Evolutionary conservation across 2,113 vertebrate species (phyloP), one percentile per base, ranked within the genome.

Genomic region (Microcebus jonahi): DNA sequence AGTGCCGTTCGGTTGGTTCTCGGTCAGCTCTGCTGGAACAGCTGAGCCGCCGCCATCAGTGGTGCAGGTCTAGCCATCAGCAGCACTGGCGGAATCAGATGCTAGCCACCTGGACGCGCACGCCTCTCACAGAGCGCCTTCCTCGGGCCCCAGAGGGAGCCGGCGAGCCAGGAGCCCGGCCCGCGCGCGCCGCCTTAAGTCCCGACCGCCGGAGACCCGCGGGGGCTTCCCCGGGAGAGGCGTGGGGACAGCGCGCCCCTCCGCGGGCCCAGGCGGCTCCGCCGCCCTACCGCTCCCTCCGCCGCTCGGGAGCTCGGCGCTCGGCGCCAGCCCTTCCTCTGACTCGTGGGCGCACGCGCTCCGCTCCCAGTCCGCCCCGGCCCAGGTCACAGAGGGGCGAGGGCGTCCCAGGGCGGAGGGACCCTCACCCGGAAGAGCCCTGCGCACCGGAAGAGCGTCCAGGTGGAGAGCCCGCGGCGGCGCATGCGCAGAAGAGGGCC

Each of bases 331-430:
- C 15, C 53, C 34, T 88, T 65, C 3, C 25, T 29, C 21, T 27
- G 73, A 45, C 23, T 42, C 17, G 39, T 3, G 23, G 27, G 29
- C 11, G n/a, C 42, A 57, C 77, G 55, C 3, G 29, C 77, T 53
- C 39, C 1, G 45, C 27, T 9, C 55, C 18, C 77, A 48, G 17
- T 9, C 39, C 36, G 36, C 92, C 14, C 11, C 18, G 3, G 13
- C 0, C 13, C 8, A 9, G 11, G 8, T 2, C 17, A 59, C 5
- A 0, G 0, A 2, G 2, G 20, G 14, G 25, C 0, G 2, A 2
- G 0, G 3, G 0, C 3, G 3, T 11, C 17, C 0, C 0, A 1
- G 1, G 0, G 1, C 17, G 4, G 48, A 12, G 14, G 2, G 0
- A 18, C 18, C 1, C n/a, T 0, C 5, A 27, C 1, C 53, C 0